A percentile compares a stretch with the other conserved stretches of the same genome.
These are phyloP conservation scores for Archivesica marissinica DNA, from an alignment of 1,140 invertebrate species.

Conservation along the genomic window DNA sequence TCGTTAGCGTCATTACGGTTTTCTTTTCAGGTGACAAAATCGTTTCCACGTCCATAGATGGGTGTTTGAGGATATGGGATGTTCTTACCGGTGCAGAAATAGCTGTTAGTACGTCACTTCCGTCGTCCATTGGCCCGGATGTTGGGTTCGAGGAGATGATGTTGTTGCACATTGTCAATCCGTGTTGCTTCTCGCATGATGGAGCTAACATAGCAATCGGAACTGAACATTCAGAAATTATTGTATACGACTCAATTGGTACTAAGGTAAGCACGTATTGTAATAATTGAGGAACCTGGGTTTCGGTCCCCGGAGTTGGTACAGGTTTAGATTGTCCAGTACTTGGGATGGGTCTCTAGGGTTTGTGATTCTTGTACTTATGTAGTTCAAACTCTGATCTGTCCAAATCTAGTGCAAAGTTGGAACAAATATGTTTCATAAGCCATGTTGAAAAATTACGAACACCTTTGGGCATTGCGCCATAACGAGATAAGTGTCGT, in stretches of 20 bases:
- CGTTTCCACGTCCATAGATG: conserved; percentile 7
- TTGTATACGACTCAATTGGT: not conserved
- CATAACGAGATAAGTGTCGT: too few species aligned
- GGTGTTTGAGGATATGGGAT: conserved; percentile 16
- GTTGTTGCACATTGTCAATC: not conserved
- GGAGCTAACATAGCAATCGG: not conserved
- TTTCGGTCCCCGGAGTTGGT: too few species aligned
- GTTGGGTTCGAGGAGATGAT: not conserved
- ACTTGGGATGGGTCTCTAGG: too few species aligned
- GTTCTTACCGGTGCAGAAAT: conserved; percentile 4
- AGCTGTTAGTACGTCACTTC: conserved; percentile 10
- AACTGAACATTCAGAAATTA: not conserved
- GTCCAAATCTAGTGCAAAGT: too few species aligned
- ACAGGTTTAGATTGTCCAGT: too few species aligned
- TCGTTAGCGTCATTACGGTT: too few species aligned
- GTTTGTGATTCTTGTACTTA: too few species aligned
- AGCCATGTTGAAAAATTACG: too few species aligned
- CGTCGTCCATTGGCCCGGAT: not conserved
- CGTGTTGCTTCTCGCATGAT: conserved; percentile 10
- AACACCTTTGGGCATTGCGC: too few species aligned
- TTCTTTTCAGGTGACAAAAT: conserved; percentile 11
- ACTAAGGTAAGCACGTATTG: not conserved
- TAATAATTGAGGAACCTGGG: too few species aligned
- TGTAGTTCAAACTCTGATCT: too few species aligned
- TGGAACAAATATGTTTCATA: too few species aligned